phyloP scores from a whole-genome alignment of 2,888 invertebrate species.

The Apotomis capreana region DNA sequence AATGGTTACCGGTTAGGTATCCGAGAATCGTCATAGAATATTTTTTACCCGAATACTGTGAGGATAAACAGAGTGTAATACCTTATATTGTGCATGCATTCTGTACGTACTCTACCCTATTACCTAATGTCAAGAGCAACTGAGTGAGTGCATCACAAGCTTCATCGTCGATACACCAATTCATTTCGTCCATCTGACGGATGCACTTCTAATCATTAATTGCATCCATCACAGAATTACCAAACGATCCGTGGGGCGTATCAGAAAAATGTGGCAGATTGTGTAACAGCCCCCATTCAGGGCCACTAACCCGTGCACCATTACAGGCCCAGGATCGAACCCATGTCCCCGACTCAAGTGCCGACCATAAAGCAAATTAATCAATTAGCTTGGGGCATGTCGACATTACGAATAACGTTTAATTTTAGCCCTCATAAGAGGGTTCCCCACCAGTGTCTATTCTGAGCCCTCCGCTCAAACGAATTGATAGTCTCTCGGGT shows the following conservation, averaged over 20 bases:
- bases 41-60: too few species aligned
- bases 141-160: conserved; percentile 8
- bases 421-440: conserved; percentile 70
- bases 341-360: conserved; percentile 65
- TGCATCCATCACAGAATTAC: conserved; percentile 37
- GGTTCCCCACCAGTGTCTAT: conserved; percentile 45
- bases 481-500: conserved; percentile 22
- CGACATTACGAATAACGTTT: conserved; percentile 81
- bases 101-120: not conserved
- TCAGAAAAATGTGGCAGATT: conserved; percentile 79
- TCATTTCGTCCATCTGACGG: conserved; percentile 26
- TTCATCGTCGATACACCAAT: conserved; percentile 7
- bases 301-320: conserved; percentile 71
- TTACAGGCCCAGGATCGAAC: conserved; percentile 75
- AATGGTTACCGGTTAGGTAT: too few species aligned
- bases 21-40: too few species aligned
- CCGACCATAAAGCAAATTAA: conserved; percentile 83
- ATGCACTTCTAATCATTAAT: conserved; percentile 31
- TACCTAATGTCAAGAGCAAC: conserved; percentile 12
- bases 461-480: conserved; percentile 24
- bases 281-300: conserved; percentile 75
- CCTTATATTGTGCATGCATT: not conserved
- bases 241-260: conserved; percentile 48
- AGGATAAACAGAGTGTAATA: too few species aligned
- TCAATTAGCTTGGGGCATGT: conserved; percentile 83